phyloP scores from a whole-genome alignment of 2,888 invertebrate species.

The Sussaba pulchella region DNA sequence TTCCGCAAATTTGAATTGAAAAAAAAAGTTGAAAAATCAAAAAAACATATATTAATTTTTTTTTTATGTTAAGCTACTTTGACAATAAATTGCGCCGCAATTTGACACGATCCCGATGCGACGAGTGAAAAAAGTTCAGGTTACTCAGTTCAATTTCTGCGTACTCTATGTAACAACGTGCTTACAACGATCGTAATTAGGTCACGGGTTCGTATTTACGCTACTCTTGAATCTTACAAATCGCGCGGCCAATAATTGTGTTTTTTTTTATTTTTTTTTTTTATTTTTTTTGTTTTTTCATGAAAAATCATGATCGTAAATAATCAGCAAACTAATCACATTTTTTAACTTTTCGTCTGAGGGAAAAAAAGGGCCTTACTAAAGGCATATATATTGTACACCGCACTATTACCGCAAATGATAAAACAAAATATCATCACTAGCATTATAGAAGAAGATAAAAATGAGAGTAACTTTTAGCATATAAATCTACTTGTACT shows the following conservation, averaged over 20 bases:
- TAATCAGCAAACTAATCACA: conserved; percentile 51
- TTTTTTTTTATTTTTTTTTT: no score
- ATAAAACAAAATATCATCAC: conserved; percentile 72
- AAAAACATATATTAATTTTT: conserved; percentile 15
- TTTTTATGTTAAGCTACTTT: no score
- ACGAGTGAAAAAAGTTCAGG: neutral
- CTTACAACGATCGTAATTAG: conserved; percentile 47
- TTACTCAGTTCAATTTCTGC: conserved; percentile 30
- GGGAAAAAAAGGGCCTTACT: no score
- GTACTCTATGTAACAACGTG: conserved; percentile 10
- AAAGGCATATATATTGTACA: conserved; percentile 65
- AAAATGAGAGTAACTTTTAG: conserved; percentile 69
- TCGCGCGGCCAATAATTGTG: no score
- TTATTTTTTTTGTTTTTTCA: no score
- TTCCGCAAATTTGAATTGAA: neutral
- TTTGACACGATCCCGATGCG: conserved; percentile 21
- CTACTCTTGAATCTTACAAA: conserved; percentile 40
- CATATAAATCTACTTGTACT: conserved; percentile 74
- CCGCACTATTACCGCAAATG: conserved; percentile 70
- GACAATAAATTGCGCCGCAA: neutral
- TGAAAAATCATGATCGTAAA: conserved; percentile 33
- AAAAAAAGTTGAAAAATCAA: conserved; percentile 11
- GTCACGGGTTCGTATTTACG: conserved; percentile 58
- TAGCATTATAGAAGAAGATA: conserved; percentile 69
- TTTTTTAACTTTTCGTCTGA: no score